Evolutionary conservation across 2,888 invertebrate genomes (phyloP), one percentile per base, ranked within the genome.

Genomic region (Phasia obesa): DNA sequence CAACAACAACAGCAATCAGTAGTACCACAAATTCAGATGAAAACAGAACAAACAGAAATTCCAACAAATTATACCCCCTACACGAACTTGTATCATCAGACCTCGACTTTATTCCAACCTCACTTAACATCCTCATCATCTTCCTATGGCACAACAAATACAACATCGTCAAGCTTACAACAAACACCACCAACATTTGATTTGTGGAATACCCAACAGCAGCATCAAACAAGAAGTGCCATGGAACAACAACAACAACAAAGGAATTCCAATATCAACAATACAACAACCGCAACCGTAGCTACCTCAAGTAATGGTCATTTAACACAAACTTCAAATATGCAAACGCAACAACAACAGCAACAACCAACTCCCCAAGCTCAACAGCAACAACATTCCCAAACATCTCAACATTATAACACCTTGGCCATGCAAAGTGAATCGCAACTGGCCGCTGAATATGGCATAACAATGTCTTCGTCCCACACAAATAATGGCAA

Each of bases 351-450:
- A 23, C 85, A 84, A 64, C 67, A 75, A 21, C 82, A 81, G 42
- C 86, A 84, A 57, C 64, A 79, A 44, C 81, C 78, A 23, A 64
- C 60, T 38, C 59, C 79, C 25, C 84, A 85, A 65, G 1, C 59
- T 21, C 85, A 84, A 65, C 85, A 85, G 15, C 81, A 82, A 25
- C 84, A 78, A 59, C 80, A 85, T 70, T 85, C 85, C 17, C 85
- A 85, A 47, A 81, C 70, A 42, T 79, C 79, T 19, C 84, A 84
- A 44, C 88, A 89, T 25, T 90, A 88, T 47, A 88, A 89, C n/a
- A 86, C 87, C 0, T 82, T 90, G 21, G 88, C 90, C 27, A 88
- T 90, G 88, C 89, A 89, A 81, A 89, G 87, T 60, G 89, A 89
- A 49, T 87, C 90, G 0, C 90, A 89, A 79, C 77, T 89, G 81